Evolutionary conservation across 2,113 vertebrate genomes (phyloP).

Genomic region (Chitala chitala): DNA sequence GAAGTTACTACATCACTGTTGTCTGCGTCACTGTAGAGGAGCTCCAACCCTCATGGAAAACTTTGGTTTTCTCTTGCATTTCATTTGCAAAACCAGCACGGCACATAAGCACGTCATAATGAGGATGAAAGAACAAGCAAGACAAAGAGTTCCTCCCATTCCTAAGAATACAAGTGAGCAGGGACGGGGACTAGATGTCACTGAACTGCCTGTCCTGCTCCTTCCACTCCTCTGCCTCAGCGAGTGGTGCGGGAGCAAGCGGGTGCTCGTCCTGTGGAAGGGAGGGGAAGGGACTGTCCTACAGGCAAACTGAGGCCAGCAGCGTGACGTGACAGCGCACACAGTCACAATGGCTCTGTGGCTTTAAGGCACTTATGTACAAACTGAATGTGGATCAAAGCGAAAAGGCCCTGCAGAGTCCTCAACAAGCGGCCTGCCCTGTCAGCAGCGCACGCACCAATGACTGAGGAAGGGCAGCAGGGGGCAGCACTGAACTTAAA

Average conservation of each 20-base stretch:
- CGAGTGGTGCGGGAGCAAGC: background rate
- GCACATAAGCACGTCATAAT: too few species aligned
- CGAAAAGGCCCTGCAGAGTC: background rate
- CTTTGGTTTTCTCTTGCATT: slow-evolving; percentile 60
- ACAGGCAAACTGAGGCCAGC: slow-evolving; percentile 3
- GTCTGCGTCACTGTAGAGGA: slow-evolving; percentile 35
- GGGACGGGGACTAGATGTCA: background rate
- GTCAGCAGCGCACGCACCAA: background rate
- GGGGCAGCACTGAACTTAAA: background rate
- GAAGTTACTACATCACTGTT: slow-evolving; percentile 33
- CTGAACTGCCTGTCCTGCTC: background rate
- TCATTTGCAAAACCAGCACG: too few species aligned
- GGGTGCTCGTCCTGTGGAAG: background rate
- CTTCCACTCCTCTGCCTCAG: too few species aligned
- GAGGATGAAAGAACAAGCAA: too few species aligned
- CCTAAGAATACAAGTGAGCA: background rate
- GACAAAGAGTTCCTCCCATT: too few species aligned
- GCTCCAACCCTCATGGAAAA: slow-evolving; percentile 41
- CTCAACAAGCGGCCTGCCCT: background rate
- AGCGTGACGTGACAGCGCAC: background rate
- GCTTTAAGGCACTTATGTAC: slow-evolving; percentile 13
- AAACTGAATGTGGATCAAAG: background rate
- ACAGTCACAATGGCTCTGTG: background rate
- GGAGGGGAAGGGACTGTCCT: background rate
- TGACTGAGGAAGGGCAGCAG: background rate